These are phyloP conservation scores for Podilymbus podiceps DNA, from an alignment of 2,113 vertebrate species.

Conservation along the genomic window DNA sequence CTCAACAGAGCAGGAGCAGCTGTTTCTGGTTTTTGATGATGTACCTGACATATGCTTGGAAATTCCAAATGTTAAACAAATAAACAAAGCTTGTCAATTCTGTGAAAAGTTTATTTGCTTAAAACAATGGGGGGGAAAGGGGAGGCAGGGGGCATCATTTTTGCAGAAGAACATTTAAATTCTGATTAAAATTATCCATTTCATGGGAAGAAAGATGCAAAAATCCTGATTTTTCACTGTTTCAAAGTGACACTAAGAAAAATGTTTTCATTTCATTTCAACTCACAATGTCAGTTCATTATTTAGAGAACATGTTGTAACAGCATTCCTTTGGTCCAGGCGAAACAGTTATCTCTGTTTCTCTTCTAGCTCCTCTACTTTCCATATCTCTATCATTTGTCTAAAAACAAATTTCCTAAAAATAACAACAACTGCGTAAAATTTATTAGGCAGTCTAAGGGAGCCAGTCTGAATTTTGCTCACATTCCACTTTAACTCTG, in stretches of 20 bases:
- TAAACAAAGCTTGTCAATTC: background rate
- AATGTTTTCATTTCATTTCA: background rate
- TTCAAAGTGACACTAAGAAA: slow-evolving; percentile 1
- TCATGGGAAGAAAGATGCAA: background rate
- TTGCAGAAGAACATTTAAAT: background rate
- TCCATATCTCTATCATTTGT: background rate
- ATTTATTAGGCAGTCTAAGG: background rate
- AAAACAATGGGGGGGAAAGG: background rate
- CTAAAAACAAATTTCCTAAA: background rate
- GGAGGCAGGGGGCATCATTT: background rate
- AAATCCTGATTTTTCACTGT: background rate
- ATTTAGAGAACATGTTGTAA: background rate
- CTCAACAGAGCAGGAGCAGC: background rate
- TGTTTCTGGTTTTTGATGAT: background rate
- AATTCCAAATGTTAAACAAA: background rate
- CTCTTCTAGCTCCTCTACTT: background rate
- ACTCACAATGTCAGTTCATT: background rate
- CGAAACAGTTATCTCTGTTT: slow-evolving; percentile 36
- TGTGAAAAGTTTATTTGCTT: background rate
- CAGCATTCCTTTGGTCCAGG: slow-evolving; percentile 5
- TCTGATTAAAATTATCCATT: background rate
- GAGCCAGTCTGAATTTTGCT: slow-evolving; percentile 16
- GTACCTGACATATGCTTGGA: background rate
- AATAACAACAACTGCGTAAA: background rate
- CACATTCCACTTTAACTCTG: background rate